A percentile compares a stretch with the other conserved stretches of the same genome.
These are phyloP conservation scores for Passer domesticus DNA, from an alignment of 2,113 vertebrate genomes.

Conservation along the genomic window DNA sequence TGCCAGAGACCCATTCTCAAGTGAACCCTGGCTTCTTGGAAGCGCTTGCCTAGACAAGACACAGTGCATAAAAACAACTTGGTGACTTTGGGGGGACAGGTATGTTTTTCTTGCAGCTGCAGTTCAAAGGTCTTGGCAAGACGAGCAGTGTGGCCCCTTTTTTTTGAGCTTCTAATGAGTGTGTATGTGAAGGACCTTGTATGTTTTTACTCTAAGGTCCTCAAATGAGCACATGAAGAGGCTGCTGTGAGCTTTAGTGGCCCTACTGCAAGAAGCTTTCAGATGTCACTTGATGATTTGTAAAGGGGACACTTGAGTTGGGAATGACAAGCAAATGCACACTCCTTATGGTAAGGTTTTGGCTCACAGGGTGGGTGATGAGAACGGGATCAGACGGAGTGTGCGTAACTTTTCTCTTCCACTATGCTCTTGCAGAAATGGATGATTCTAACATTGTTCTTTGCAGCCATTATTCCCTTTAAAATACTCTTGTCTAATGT, in stretches of 20 bases:
- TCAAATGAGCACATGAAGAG: slow-evolving; percentile 94
- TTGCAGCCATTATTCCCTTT: slow-evolving; percentile 84
- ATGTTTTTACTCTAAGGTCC: slow-evolving; percentile 88
- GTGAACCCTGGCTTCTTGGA: slow-evolving; percentile 98
- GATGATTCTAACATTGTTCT: slow-evolving; percentile 84
- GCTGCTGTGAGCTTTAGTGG: slow-evolving; percentile 94
- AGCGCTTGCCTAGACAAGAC: slow-evolving; percentile 98
- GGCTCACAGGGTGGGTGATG: slow-evolving; percentile 77
- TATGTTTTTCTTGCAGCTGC: slow-evolving; percentile 87
- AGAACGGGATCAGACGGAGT: slow-evolving; percentile 76
- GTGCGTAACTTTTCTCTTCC: slow-evolving; percentile 86
- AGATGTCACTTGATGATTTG: slow-evolving; percentile 99
- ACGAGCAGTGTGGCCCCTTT: slow-evolving; percentile 95
- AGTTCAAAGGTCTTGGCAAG: slow-evolving; percentile 99
- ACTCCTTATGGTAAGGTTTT: slow-evolving; percentile 89
- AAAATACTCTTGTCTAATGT: slow-evolving; percentile 87
- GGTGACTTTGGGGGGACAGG: slow-evolving; percentile 84
- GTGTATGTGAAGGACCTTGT: slow-evolving; percentile 88
- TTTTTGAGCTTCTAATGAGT: slow-evolving; percentile 90
- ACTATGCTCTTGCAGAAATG: slow-evolving; percentile 84
- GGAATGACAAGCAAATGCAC: slow-evolving; percentile 95
- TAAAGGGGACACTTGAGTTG: slow-evolving; percentile 90
- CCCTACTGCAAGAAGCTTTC: slow-evolving; percentile 99
- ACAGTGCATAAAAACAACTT: slow-evolving; percentile 85
- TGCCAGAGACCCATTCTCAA: slow-evolving; percentile 97